A percentile compares a stretch with the other conserved stretches of the same genome.
phyloP scores from a whole-genome alignment of 2,797 vertebrate species.

The Betta splendens region DNA sequence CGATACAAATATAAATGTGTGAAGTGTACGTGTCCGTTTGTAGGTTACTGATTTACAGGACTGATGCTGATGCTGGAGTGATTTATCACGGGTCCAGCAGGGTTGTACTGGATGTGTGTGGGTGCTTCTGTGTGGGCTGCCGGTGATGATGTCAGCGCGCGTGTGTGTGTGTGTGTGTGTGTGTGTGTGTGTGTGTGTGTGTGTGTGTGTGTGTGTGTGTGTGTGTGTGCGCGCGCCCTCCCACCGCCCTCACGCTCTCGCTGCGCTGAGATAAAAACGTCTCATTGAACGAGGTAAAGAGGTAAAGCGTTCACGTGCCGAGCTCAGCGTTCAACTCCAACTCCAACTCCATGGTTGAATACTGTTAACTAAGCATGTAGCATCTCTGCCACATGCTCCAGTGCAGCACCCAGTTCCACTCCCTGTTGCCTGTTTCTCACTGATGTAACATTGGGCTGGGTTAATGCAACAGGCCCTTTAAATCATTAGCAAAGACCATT shows the following conservation, averaged over 20 bases:
- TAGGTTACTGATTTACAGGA: conserved; percentile 38
- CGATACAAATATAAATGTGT: conserved; percentile 14
- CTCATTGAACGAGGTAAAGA: no score
- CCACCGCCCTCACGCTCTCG: conserved; percentile 18
- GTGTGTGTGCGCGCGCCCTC: conserved; percentile 38
- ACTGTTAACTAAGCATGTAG: neutral
- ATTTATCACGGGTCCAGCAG: conserved; percentile 38
- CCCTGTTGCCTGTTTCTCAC: conserved; percentile 40
- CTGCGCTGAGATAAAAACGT: conserved; percentile 3
- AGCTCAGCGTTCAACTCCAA: no score
- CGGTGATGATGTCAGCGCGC: conserved; percentile 6
- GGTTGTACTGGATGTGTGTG: conserved; percentile 12
- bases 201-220: conserved; percentile 21
- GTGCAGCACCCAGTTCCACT: conserved; percentile 15
- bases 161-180: no score
- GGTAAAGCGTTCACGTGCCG: no score
- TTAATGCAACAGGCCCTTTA: conserved; percentile 55
- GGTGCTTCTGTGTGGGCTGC: conserved; percentile 18
- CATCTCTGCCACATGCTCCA: conserved; percentile 8
- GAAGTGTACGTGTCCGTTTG: no score
- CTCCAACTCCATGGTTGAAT: no score
- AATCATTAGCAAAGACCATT: conserved; percentile 66
- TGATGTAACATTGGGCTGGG: conserved; percentile 49
- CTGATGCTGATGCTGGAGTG: conserved; percentile 24
- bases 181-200: conserved; percentile 3